Conservation (phyloP, 1,140 invertebrate genomes). For the Leptestheria dahalacensis region DNA sequence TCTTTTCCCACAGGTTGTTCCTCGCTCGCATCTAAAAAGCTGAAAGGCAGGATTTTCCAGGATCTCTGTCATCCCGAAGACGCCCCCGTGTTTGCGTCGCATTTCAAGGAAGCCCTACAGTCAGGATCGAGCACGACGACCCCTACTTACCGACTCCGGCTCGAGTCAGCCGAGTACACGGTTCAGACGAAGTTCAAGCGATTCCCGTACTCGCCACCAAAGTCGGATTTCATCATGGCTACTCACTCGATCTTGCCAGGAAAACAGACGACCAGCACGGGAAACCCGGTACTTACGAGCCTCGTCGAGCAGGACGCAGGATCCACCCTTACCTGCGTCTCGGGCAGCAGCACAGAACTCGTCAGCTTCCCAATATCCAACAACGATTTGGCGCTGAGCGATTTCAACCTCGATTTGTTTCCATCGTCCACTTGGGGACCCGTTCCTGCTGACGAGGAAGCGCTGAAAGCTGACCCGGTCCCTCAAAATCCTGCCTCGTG, state of each 20-base stretch:
- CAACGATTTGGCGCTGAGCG: conserved; percentile 24
- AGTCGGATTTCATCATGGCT: conserved; percentile 78
- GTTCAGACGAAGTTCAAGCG: conserved; percentile 76
- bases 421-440: conserved; percentile 37
- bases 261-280: not conserved
- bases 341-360: conserved; percentile 9
- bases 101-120: conserved; percentile 57
- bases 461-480: no score
- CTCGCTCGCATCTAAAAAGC: no score
- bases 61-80: conserved; percentile 64
- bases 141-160: conserved; percentile 47
- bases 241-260: conserved; percentile 62
- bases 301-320: conserved; percentile 11
- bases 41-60: conserved; percentile 43
- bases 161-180: conserved; percentile 39
- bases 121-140: conserved; percentile 46
- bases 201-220: conserved; percentile 48
- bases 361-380: conserved; percentile 27
- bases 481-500: no score
- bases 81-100: conserved; percentile 47
- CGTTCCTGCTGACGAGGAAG: conserved; percentile 20
- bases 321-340: conserved; percentile 8
- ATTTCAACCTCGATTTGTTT: conserved; percentile 41
- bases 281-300: conserved; percentile 15
- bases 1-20: no score